A percentile compares a stretch with the other conserved stretches of the same genome.
Evolutionary conservation across 2,888 invertebrate species (phyloP).

Genomic region (Cybosia mesomella): DNA sequence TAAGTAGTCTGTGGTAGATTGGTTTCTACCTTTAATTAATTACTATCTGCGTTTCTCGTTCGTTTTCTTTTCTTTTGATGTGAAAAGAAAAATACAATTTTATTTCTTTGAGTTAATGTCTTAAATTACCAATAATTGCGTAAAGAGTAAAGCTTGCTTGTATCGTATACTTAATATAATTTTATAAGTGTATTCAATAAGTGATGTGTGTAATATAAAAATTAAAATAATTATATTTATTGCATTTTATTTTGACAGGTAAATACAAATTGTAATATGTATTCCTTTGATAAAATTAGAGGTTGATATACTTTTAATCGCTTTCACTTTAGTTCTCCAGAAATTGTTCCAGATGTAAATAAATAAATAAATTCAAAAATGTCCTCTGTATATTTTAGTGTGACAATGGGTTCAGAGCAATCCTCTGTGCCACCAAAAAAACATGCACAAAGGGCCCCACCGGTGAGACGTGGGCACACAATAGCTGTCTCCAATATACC

Average conservation of each 20-base stretch:
- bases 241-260: background rate
- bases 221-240: background rate
- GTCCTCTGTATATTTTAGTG: constrained; percentile 12
- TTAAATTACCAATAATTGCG: too few species aligned
- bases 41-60: too few species aligned
- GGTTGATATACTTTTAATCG: too few species aligned
- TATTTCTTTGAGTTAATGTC: too few species aligned
- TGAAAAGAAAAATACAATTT: too few species aligned
- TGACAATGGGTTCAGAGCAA: constrained; percentile 88
- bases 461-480: constrained; percentile 80
- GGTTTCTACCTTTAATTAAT: too few species aligned
- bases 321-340: too few species aligned
- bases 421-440: constrained; percentile 82
- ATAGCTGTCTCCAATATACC: constrained; percentile 76
- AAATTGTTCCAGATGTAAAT: too few species aligned
- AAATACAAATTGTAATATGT: background rate
- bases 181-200: background rate
- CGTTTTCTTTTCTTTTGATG: too few species aligned
- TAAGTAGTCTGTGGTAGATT: too few species aligned
- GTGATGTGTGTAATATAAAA: background rate
- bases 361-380: background rate
- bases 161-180: background rate
- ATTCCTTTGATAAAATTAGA: background rate
- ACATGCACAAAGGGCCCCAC: constrained; percentile 69
- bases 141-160: too few species aligned